These are phyloP conservation scores for Anthrax anthrax DNA, from an alignment of 2,888 invertebrate species.

Conservation along the genomic window DNA sequence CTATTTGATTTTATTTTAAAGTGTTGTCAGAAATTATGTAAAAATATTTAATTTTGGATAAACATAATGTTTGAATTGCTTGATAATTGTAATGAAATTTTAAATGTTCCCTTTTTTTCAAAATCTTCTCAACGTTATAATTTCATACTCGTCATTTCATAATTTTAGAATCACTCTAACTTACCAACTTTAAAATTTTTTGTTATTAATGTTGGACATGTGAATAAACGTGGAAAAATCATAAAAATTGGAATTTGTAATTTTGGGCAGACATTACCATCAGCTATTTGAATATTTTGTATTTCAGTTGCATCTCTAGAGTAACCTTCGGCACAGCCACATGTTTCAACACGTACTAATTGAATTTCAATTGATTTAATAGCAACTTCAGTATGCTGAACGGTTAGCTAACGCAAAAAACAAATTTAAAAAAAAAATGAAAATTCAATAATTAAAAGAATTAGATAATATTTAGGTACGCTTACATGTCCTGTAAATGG, in stretches of 20 bases:
- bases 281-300: constrained; percentile 94
- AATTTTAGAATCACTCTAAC: too few species aligned
- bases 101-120: too few species aligned
- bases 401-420: constrained; percentile 45
- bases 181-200: constrained; percentile 90
- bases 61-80: too few species aligned
- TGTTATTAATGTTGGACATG: constrained; percentile 82
- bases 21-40: too few species aligned
- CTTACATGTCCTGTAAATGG: constrained; percentile 77
- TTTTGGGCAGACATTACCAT: constrained; percentile 73
- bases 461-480: not conserved
- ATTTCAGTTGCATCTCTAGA: constrained; percentile 94
- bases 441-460: not conserved
- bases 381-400: constrained; percentile 66
- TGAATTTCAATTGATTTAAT: constrained; percentile 91
- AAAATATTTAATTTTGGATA: too few species aligned
- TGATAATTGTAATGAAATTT: too few species aligned
- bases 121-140: too few species aligned
- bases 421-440: not conserved
- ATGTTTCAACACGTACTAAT: constrained; percentile 86
- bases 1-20: constrained; percentile 7
- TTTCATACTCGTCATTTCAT: too few species aligned
- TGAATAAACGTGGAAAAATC: constrained; percentile 90
- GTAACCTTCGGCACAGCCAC: constrained; percentile 84
- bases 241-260: constrained; percentile 82